Conservation (phyloP, 2,113 vertebrate genomes). For the Sphaerodactylus townsendi region DNA sequence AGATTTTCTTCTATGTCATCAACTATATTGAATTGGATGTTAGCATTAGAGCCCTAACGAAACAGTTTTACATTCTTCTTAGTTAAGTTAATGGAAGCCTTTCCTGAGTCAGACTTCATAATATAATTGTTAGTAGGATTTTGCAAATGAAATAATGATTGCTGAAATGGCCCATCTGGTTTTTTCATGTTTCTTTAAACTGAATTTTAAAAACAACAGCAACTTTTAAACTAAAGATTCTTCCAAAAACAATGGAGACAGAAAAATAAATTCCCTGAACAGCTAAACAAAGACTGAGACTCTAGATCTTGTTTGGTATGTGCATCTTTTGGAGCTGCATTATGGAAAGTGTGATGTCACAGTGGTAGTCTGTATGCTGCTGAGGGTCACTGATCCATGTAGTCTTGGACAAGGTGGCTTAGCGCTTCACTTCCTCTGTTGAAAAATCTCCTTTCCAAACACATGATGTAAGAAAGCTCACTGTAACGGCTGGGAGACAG, state of each 20-base stretch:
- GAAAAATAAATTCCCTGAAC: conserved; percentile 42
- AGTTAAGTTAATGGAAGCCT: conserved; percentile 58
- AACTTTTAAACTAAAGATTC: conserved; percentile 24
- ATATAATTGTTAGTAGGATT: conserved; percentile 45
- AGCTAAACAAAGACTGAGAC: conserved; percentile 64
- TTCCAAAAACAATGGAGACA: conserved; percentile 50
- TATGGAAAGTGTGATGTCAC: conserved; percentile 74
- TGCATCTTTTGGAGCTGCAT: conserved; percentile 64
- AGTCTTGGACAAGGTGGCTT: conserved; percentile 64
- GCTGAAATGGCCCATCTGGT: conserved; percentile 52
- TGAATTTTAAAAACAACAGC: conserved; percentile 22
- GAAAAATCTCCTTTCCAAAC: conserved; percentile 82
- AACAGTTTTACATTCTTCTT: conserved; percentile 62
- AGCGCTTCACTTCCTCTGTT: conserved; percentile 80
- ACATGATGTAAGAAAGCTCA: conserved; percentile 82
- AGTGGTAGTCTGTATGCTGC: conserved; percentile 70
- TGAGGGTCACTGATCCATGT: conserved; percentile 76
- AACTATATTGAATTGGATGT: conserved; percentile 42
- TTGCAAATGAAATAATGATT: not conserved
- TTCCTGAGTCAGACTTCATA: conserved; percentile 57
- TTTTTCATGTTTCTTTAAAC: conserved; percentile 12
- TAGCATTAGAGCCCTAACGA: conserved; percentile 51
- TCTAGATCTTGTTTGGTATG: conserved; percentile 53
- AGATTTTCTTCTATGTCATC: conserved; percentile 55
- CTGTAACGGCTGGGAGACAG: conserved; percentile 63